Conservation (phyloP, 2,888 invertebrate genomes). For the Patella caerulea region DNA sequence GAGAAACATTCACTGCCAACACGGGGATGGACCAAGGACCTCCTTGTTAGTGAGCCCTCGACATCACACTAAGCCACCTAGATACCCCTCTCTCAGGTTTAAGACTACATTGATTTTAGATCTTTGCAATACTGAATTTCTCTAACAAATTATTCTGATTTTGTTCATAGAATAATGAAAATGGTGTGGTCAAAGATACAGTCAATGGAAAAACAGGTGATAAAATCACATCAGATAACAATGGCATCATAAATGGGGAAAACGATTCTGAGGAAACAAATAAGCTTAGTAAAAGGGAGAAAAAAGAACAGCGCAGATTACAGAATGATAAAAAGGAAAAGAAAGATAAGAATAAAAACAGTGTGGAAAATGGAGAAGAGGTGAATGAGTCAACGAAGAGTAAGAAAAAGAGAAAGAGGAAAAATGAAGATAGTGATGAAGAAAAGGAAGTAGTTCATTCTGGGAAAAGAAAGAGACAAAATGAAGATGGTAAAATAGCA, state of each 20-base stretch:
- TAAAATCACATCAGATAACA: background rate
- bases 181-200: no score
- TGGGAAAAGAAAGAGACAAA: conserved; percentile 37
- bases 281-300: conserved; percentile 49
- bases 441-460: conserved; percentile 30
- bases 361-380: conserved; percentile 25
- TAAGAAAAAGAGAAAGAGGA: conserved; percentile 73
- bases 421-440: conserved; percentile 33
- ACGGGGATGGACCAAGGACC: no score
- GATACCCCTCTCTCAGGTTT: no score
- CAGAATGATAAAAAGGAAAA: conserved; percentile 65
- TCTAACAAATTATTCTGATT: no score
- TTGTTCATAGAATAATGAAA: no score
- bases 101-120: no score
- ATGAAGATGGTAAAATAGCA: conserved; percentile 23
- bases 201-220: no score
- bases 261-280: conserved; percentile 25
- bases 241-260: conserved; percentile 39
- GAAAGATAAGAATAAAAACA: conserved; percentile 22
- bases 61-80: no score
- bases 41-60: no score
- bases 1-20: no score
- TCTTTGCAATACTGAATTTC: no score
- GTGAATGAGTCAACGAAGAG: conserved; percentile 26
- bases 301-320: conserved; percentile 50